Conservation (phyloP, 2,113 vertebrate genomes). For the Uropsilus gracilis region DNA sequence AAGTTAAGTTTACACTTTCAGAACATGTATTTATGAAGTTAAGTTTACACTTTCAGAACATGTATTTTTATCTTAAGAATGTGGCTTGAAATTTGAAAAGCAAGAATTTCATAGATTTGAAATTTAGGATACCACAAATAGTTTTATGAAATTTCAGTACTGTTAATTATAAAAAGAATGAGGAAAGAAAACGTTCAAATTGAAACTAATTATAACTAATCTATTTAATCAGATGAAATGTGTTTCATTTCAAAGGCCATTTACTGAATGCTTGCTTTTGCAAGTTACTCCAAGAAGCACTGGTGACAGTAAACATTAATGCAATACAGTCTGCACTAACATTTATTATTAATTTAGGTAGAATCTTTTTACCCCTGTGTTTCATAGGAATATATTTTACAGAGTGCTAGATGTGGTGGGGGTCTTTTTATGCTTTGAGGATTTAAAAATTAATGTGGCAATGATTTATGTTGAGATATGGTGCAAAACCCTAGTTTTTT, state of each 20-base stretch:
- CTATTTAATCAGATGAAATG: constrained; percentile 24
- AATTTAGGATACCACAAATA: neutral
- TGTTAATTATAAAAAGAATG: constrained; percentile 7
- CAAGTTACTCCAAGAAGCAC: neutral
- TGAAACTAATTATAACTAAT: neutral
- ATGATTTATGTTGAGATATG: neutral
- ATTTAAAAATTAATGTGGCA: neutral
- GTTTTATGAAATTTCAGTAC: neutral
- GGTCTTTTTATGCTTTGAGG: neutral
- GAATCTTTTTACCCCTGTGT: neutral
- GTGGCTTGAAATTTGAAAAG: neutral
- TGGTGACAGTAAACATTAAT: neutral
- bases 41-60: neutral
- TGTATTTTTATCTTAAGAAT: neutral
- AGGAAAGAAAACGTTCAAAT: neutral
- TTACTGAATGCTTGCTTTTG: constrained; percentile 26
- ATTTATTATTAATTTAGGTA: neutral
- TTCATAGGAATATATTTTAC: neutral
- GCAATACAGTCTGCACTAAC: neutral
- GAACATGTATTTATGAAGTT: neutral
- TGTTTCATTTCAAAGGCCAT: neutral
- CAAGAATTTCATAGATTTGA: neutral
- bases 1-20: neutral
- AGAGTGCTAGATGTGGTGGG: neutral
- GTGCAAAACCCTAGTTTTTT: neutral